A percentile compares a stretch with the other conserved stretches of the same genome.
phyloP scores from a whole-genome alignment of 2,113 vertebrate species.

The Acrocephalus arundinaceus region DNA sequence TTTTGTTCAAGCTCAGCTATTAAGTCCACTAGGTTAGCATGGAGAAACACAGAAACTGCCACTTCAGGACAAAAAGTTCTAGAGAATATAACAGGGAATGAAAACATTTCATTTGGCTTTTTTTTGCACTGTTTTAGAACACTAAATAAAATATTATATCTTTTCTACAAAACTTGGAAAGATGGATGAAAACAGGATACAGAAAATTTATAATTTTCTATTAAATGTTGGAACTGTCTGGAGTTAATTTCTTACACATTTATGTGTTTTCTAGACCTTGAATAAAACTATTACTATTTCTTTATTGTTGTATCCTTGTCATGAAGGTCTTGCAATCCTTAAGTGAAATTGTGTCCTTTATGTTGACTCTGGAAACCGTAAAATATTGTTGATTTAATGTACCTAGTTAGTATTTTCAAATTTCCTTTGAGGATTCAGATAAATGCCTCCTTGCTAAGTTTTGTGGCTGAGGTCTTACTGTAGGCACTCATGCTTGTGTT shows the following conservation, averaged over 20 bases:
- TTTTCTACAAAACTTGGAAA: neutral
- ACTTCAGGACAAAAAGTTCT: conserved; percentile 25
- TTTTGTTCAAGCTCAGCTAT: conserved; percentile 64
- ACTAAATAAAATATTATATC: neutral
- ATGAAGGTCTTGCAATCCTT: neutral
- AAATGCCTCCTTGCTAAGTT: neutral
- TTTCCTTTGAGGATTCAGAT: neutral
- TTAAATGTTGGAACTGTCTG: neutral
- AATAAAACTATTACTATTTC: neutral
- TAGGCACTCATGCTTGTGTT: neutral
- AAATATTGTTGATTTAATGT: neutral
- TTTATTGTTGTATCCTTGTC: neutral
- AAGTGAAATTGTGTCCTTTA: neutral
- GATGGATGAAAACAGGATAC: neutral
- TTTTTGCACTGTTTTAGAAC: neutral
- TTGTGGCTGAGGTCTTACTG: neutral
- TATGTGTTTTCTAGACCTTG: neutral
- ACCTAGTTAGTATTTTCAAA: neutral
- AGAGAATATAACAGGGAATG: neutral
- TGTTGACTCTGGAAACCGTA: neutral
- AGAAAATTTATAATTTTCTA: neutral
- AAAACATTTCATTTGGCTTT: neutral
- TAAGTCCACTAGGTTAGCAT: conserved; percentile 38
- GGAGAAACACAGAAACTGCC: conserved; percentile 52
- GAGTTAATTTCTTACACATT: neutral